Base-by-base conservation (phyloP, 2,797 vertebrate genomes). In the Euphonia xanthogaster region DNA sequence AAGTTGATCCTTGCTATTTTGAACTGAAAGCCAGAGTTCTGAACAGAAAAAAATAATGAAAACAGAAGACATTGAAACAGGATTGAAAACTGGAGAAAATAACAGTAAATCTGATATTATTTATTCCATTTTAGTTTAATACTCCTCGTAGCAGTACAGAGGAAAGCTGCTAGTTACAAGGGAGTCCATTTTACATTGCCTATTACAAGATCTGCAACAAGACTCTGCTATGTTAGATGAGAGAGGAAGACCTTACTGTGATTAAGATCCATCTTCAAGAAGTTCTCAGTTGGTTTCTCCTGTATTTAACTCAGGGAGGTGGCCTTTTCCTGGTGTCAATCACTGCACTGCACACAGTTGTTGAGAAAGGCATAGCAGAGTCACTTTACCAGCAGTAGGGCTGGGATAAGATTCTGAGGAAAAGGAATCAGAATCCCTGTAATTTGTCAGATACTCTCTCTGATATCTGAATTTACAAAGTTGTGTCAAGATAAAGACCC, bases 1-100 rank as follows among this genome's bases (percentile, higher is more conserved):
- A 80, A 65, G 44, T 14, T 82, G 66, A 35, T 94, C 23, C 22
- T 81, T 86, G 24, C 19, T 82, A 33, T 55, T 83, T 93, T 39
- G 70, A 81, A 91, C 23, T 53, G 42, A 89, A 93, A 72, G 14
- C 14, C 44, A 87, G 23, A 50, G 17, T 68, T 82, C 58, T 85
- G 47, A 76, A 76, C 19, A 76, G 27, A 58, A 89, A 70, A 70
- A 71, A 77, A 74, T 31, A 27, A 74, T 81, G 30, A 86, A 63
- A 78, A 37, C 22, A 42, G 12, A 50, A 19, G 61, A 68, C 28
- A 78, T 25, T 67, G 66, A 51, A 92, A 91, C 73, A 72, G 15
- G 31, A 47, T 55, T 68, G 13, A 76, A 92, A 95, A 48, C 10
- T 58, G 30, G 44, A 55, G 20, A 54, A 72, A 86, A 68, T 75